These are phyloP conservation scores for Chelidonichthys spinosus DNA, from an alignment of 2,797 vertebrate genomes.

Conservation along the genomic window DNA sequence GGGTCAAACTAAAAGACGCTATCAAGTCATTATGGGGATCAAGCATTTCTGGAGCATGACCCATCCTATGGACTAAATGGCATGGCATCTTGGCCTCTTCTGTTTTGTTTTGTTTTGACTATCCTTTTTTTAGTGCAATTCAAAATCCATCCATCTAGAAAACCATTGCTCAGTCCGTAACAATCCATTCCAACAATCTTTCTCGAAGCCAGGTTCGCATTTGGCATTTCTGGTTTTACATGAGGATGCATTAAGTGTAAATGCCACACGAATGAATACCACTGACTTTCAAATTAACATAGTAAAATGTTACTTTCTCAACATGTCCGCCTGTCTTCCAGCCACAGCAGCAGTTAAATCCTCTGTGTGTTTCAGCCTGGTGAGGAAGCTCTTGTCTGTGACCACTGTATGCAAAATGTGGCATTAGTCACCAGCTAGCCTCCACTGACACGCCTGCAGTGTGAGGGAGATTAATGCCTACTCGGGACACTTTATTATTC, in stretches of 20 bases:
- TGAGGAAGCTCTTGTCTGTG: conserved; percentile 90
- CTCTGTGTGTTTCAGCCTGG: conserved; percentile 70
- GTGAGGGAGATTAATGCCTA: conserved; percentile 99
- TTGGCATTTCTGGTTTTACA: conserved; percentile 4
- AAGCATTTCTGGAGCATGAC: neutral
- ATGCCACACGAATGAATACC: conserved; percentile 20
- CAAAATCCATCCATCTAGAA: neutral
- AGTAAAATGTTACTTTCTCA: conserved; percentile 22
- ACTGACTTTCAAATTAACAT: conserved; percentile 31
- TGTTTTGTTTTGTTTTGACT: neutral
- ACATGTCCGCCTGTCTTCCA: conserved; percentile 28
- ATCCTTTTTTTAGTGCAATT: neutral
- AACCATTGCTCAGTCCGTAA: neutral
- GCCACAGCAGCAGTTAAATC: conserved; percentile 45
- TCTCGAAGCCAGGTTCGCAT: neutral
- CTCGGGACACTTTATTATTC: conserved; percentile 98
- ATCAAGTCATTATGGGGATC: neutral
- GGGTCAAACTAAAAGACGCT: neutral
- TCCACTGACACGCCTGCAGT: conserved; percentile 94
- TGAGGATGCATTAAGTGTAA: conserved; percentile 1
- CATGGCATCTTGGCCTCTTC: neutral
- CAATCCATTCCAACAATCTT: neutral
- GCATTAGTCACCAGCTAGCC: conserved; percentile 98
- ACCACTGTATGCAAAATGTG: conserved; percentile 98
- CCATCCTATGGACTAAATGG: neutral